These are phyloP conservation scores for Acyrthosiphon pisum DNA, from an alignment of 1,140 invertebrate genomes.

Conservation along the genomic window DNA sequence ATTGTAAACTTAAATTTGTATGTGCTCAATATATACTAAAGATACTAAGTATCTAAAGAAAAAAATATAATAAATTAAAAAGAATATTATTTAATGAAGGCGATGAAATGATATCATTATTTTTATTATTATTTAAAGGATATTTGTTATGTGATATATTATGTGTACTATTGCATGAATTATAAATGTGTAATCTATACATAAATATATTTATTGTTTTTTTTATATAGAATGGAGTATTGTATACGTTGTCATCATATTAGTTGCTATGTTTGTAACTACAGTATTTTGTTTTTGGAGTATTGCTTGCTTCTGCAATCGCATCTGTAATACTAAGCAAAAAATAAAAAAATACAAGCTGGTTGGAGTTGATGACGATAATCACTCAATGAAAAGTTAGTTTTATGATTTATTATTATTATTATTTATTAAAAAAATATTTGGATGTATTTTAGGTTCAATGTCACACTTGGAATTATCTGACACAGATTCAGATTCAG, in stretches of 20 bases:
- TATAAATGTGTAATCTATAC: no score
- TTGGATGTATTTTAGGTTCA: neutral
- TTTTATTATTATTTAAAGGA: neutral
- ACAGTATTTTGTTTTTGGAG: slow-evolving; percentile 75
- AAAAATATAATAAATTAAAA: no score
- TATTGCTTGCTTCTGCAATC: slow-evolving; percentile 72
- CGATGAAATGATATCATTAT: no score
- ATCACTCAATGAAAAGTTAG: slow-evolving; percentile 45
- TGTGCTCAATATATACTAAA: neutral
- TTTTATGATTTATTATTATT: neutral
- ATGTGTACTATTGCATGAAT: neutral
- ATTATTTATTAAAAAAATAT: no score
- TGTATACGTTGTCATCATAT: slow-evolving; percentile 81
- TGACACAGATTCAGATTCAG: slow-evolving; percentile 49
- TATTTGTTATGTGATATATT: neutral
- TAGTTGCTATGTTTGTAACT: slow-evolving; percentile 71
- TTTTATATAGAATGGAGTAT: slow-evolving; percentile 80
- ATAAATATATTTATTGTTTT: neutral
- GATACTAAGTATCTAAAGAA: no score
- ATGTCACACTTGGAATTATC: slow-evolving; percentile 51
- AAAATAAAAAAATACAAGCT: slow-evolving; percentile 55
- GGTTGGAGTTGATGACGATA: slow-evolving; percentile 47
- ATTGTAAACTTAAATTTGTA: no score
- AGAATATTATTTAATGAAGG: neutral
- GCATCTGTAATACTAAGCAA: slow-evolving; percentile 64